Percentiles rank a stretch among this genome's conserved stretches.
Evolutionary conservation across 2,797 vertebrate genomes (phyloP).

Genomic region (Enteromius anoplus): DNA sequence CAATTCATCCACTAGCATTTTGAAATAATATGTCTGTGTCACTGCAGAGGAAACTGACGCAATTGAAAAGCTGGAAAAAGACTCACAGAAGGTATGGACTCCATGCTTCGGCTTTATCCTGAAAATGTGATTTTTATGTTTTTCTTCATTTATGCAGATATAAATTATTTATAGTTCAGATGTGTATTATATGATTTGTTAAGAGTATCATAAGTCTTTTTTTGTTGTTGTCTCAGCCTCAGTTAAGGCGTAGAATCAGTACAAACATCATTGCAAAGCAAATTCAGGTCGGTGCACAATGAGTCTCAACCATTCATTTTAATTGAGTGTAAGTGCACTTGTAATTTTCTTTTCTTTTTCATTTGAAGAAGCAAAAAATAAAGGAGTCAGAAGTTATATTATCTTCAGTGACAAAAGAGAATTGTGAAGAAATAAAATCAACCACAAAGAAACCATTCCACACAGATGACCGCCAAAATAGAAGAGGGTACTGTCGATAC

Average conservation of each 20-base stretch:
- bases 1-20: not conserved
- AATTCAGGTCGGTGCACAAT: conserved; percentile 66
- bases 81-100: conserved; percentile 72
- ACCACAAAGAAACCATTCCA: conserved; percentile 11
- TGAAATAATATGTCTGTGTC: conserved; percentile 11
- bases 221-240: conserved; percentile 5
- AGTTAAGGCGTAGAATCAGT: conserved; percentile 19
- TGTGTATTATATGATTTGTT: not conserved
- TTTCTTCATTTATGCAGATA: not conserved
- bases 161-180: not conserved
- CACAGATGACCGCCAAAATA: conserved; percentile 11
- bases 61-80: conserved; percentile 64
- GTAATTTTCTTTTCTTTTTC: not conserved
- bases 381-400: conserved; percentile 5
- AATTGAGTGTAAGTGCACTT: not conserved
- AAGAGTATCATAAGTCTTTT: not conserved
- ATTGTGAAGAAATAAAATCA: conserved; percentile 5
- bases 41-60: conserved; percentile 73
- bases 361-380: conserved; percentile 38
- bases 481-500: conserved; percentile 17
- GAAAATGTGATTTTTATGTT: not conserved
- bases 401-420: conserved; percentile 10
- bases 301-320: not conserved
- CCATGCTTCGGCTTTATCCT: not conserved
- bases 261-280: conserved; percentile 50